A percentile compares a stretch with the other conserved stretches of the same genome.
phyloP scores from a whole-genome alignment of 2,888 invertebrate species.

The Phyllotreta striolata region DNA sequence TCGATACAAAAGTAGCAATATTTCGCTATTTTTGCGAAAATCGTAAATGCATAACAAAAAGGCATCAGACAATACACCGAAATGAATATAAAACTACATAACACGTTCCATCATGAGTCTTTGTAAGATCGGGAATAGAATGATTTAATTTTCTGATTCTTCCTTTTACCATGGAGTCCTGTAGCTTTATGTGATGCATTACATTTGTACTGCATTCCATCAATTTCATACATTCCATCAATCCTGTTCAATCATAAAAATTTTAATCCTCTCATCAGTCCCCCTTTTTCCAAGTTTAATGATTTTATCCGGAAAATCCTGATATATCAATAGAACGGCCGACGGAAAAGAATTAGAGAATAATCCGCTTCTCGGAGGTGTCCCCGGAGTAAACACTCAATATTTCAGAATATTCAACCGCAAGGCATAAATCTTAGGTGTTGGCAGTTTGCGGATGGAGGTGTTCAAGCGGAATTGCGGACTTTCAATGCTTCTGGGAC shows the following conservation, averaged over 20 bases:
- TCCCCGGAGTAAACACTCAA: conserved; percentile 24
- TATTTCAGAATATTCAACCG: conserved; percentile 31
- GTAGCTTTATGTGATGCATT: too few species aligned
- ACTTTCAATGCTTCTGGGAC: conserved; percentile 29
- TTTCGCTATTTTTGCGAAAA: neutral
- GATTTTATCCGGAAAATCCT: neutral
- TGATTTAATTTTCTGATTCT: too few species aligned
- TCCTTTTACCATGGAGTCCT: too few species aligned
- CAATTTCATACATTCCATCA: too few species aligned
- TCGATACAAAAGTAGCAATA: conserved; percentile 9
- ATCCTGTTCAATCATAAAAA: too few species aligned
- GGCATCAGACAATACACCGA: conserved; percentile 1
- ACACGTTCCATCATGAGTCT: too few species aligned
- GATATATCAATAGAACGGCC: conserved; percentile 3
- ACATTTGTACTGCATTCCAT: too few species aligned
- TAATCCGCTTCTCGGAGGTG: conserved; percentile 13
- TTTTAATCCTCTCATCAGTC: too few species aligned
- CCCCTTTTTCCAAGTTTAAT: neutral
- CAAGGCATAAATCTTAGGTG: conserved; percentile 31
- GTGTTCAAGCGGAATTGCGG: conserved; percentile 29
- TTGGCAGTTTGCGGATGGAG: conserved; percentile 30
- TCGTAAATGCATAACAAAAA: neutral
- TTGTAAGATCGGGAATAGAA: too few species aligned
- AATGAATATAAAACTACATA: neutral
- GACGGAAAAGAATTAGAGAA: conserved; percentile 11